Percentiles rank a stretch among this genome's conserved stretches.
Conservation (phyloP, 23 tunicate genomes). For the Aplidium turbinatum region DNA sequence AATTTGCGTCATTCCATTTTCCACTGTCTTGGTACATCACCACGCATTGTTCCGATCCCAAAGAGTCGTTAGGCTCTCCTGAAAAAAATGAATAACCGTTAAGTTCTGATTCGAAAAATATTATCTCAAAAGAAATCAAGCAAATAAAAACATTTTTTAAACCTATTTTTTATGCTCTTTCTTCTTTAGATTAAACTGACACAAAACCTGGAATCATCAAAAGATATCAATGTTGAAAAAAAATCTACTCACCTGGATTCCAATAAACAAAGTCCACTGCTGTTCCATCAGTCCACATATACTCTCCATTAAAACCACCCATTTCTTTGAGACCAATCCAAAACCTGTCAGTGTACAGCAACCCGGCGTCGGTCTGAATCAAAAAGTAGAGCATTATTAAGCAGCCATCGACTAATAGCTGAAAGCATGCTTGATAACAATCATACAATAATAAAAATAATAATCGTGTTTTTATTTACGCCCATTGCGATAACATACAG, state of each 20-base stretch:
- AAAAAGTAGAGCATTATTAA: no score
- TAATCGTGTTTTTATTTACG: no score
- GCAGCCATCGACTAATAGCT: no score
- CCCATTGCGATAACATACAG: no score
- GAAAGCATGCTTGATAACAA: no score
- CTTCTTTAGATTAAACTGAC: not conserved
- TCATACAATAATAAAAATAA: no score
- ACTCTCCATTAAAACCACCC: slow-evolving; percentile 85
- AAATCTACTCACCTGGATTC: slow-evolving; percentile 75
- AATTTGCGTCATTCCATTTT: slow-evolving; percentile 87
- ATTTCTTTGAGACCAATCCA: slow-evolving; percentile 80
- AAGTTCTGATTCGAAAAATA: no score
- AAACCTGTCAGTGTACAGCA: slow-evolving; percentile 1
- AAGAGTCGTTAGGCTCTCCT: slow-evolving; percentile 89
- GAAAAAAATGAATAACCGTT: no score
- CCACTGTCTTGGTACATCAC: slow-evolving; percentile 32
- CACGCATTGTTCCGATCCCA: slow-evolving; percentile 85
- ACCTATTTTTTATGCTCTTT: not conserved
- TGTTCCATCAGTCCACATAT: slow-evolving; percentile 80
- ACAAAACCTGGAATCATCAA: not conserved
- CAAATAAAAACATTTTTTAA: no score
- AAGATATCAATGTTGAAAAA: not conserved
- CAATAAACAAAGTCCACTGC: slow-evolving; percentile 79
- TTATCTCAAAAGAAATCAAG: no score
- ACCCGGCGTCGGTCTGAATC: no score